These are phyloP conservation scores for Serranus cabrilla DNA, from an alignment of 2,797 vertebrate genomes.

Conservation along the genomic window DNA sequence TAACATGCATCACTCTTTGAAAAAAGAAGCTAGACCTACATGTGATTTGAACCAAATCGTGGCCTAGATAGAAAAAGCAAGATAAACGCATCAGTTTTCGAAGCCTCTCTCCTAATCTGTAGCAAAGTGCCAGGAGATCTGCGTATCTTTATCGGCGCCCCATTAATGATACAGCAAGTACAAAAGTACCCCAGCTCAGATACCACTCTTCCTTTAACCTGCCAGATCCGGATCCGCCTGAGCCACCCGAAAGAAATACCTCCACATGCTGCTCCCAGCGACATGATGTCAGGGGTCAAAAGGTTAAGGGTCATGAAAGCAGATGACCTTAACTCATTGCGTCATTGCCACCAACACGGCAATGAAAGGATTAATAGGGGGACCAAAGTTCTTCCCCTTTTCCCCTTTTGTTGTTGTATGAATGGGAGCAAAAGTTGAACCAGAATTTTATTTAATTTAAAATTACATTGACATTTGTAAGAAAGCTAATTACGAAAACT, in stretches of 20 bases:
- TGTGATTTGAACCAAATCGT: conserved; percentile 82
- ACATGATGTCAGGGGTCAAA: conserved; percentile 71
- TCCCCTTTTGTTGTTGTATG: too few species aligned
- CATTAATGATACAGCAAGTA: conserved; percentile 86
- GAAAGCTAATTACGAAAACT: too few species aligned
- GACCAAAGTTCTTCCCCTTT: neutral
- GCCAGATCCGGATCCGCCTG: conserved; percentile 66
- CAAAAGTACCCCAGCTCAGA: conserved; percentile 79
- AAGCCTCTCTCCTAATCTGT: conserved; percentile 70
- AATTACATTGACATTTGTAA: too few species aligned
- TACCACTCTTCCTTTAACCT: conserved; percentile 79
- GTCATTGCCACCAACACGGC: conserved; percentile 45
- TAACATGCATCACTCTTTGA: conserved; percentile 20
- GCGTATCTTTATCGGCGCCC: conserved; percentile 73
- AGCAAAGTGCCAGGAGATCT: conserved; percentile 76
- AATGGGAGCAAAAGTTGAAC: too few species aligned
- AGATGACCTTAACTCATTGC: conserved; percentile 67
- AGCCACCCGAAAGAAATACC: conserved; percentile 70
- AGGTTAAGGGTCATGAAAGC: conserved; percentile 69
- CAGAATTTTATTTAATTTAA: too few species aligned
- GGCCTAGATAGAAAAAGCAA: conserved; percentile 76
- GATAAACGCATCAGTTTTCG: conserved; percentile 84
- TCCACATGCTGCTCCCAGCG: conserved; percentile 19
- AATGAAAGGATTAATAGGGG: conserved; percentile 29
- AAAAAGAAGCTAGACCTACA: conserved; percentile 74